Percentiles rank a stretch among this genome's conserved stretches.
phyloP scores from a whole-genome alignment of 2,797 vertebrate species.

The Rhinogobio ventralis region DNA sequence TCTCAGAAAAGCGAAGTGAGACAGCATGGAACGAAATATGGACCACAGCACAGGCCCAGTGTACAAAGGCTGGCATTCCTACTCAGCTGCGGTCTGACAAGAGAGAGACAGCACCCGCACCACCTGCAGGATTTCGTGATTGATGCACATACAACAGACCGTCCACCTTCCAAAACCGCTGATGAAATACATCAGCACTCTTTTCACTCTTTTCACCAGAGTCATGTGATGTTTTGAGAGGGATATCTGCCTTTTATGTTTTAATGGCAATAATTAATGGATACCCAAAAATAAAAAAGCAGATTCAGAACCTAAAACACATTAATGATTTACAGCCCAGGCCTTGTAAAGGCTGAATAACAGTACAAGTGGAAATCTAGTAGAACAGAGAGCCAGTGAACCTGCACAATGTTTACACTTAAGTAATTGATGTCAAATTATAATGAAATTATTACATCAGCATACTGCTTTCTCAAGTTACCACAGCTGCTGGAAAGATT shows the following conservation, averaged over 20 bases:
- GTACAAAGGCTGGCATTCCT: too few species aligned
- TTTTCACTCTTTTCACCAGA: too few species aligned
- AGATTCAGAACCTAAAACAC: slow-evolving; percentile 28
- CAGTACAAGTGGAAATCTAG: slow-evolving; percentile 12
- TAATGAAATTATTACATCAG: slow-evolving; percentile 12
- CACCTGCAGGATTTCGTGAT: too few species aligned
- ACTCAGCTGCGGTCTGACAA: too few species aligned
- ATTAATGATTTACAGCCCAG: slow-evolving; percentile 39
- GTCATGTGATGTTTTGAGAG: too few species aligned
- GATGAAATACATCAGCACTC: too few species aligned
- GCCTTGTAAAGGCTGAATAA: background rate
- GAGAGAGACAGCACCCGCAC: too few species aligned
- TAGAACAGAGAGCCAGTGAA: slow-evolving; percentile 21
- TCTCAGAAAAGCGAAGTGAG: too few species aligned
- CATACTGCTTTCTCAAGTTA: background rate
- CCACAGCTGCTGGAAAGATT: slow-evolving; percentile 8
- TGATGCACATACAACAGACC: too few species aligned
- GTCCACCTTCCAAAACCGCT: too few species aligned
- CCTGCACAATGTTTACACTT: slow-evolving; percentile 18
- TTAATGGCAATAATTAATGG: slow-evolving; percentile 9
- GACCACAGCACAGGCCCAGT: too few species aligned
- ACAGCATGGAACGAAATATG: too few species aligned
- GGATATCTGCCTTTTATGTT: background rate
- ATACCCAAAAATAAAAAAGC: background rate
- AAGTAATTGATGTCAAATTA: slow-evolving; percentile 32